Evolutionary conservation across 1,140 invertebrate genomes (phyloP), one percentile per base, ranked within the genome.

Genomic region (Diorhabda sublineata): DNA sequence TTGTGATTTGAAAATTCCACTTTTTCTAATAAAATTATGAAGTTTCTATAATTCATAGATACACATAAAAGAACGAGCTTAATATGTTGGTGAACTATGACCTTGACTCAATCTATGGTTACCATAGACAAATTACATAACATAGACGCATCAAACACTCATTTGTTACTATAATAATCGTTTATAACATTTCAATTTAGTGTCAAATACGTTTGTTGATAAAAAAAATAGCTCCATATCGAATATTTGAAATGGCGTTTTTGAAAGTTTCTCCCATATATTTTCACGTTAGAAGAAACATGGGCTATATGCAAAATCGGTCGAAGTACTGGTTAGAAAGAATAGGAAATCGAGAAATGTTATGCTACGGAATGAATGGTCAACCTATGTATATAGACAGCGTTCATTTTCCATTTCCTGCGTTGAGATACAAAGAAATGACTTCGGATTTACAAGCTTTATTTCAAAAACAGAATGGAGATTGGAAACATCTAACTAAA

Each of bases 381-480:
- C 26, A 41, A 11, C 74, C 72, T 9, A 56, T 44, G 42, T 75
- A 74, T 64, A 26, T 57, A 3, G 74, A 75, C 47, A 7, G 47
- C 3, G 3, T 42, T 2, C 60, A 67, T 11, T 72, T 72, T 72
- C 74, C 74, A 4, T 73, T 74, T 63, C 72, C 74, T 3, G 67
- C 73, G 3, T 68, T 75, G 3, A 42, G 69, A 67, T 75, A 66
- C 43, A 74, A 74, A 44, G 74, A 75, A 64, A 69, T 66, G 2
- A 72, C 71, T 41, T 65, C 71, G 3, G 71, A 75, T 11, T 57
- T 74, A 5, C 58, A 75, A 64, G 72, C 74, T 7, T 61, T 77
- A 42, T 69, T 71, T 42, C 74, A 75, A 68, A 77, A 73, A 70
- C 71, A 74, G 61, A 75, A 72, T 67, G 75, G 75, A 3, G 74